Base-by-base conservation (phyloP, 2,113 vertebrate species). In the Sula dactylatra region DNA sequence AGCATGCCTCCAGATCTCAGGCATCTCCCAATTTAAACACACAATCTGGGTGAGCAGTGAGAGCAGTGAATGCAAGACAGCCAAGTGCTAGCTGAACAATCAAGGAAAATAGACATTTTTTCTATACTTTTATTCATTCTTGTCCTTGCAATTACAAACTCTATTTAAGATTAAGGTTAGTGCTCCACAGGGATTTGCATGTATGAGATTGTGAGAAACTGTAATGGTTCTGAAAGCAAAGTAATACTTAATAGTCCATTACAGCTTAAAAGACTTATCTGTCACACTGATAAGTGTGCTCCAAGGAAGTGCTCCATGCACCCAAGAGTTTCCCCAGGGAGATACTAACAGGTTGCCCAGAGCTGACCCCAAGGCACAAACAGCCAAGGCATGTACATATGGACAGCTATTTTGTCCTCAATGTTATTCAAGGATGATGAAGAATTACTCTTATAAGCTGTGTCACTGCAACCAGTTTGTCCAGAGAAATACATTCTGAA, bases 161-260 rank as follows among this genome's bases (percentile, higher is more conserved):
- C 56, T 54, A 72, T 79, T 93, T 94, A 96, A 94, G 45, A 85
- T 88, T 86, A 92, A 81, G 59, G 21, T 47, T 94, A 89, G 65
- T 78, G 94, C 69, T 82, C 54, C 18, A 27, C 16, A 87, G 90
- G 90, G 87, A 89, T 82, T 71, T 90, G 18, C 72, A 80, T 65
- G 72, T 66, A 66, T 87, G 80, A 86, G 73, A 82, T 45, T 40
- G 13, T 50, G 87, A 93, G 55, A 81, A 95, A 91, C 44, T n/a
- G 11, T 49, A 95, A 93, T 27, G 42, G 22, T n/a, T 92, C 62
- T 85, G 61, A 94, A 70, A 82, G 82, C 74, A 84, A 94, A 64
- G 2, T 88, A 94, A 54, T 54, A 94, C 49, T 96, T 91, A 91
- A 88, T 40, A 85, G 71, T 42, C 67, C 82, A 61, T 71, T 87